Evolutionary conservation across 53 echinoderm and acorn worm species (phyloP), one percentile per base, ranked within the genome.

Genomic region (Luidia sarsii): DNA sequence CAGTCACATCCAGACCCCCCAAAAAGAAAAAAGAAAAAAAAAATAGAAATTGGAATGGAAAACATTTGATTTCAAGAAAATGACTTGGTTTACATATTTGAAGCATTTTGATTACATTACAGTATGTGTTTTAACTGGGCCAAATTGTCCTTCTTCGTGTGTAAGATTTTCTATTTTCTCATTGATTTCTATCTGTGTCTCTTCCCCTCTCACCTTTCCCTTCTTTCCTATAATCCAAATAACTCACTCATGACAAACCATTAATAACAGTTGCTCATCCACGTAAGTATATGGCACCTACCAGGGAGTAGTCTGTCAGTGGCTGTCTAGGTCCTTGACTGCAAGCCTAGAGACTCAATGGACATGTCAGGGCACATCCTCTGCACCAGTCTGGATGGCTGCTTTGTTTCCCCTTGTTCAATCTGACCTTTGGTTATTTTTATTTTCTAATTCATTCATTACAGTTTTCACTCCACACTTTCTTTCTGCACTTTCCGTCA

Each of bases 261-360:
- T 77, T 61, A 61, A 41, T 61, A 43, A 77, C 61, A 77, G 77
- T 33, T 27, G 77, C 77, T 20, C 77, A 59, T 20, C 77, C 77
- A 77, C 62, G 77, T 77, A 77, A 77, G 77, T 77, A 77, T 61
- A 0, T 48, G 6, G 14, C 38, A 7, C 34, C 32, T 7, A 31
- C 19, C 32, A 14, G 16, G 22, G 33, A 59, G 59, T 48, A 21
- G 31, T 77, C 33, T 27, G 45, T 30, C 45, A 30, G 61, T 43
- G 39, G 75, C 59, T 9, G 45, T 77, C 77, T 77, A 43, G 48
- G 24, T 43, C 30, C 77, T 23, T 28, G 31, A 22, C 22, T 60
- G 24, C 49, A 68, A 45, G 36, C 23, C 5, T 18, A 39, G 30
- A 23, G 22, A 23, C 48, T 11, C 41, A 41, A 7, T 41, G 6